phyloP scores from a whole-genome alignment of 2,113 vertebrate species.

The Tetrax tetrax region DNA sequence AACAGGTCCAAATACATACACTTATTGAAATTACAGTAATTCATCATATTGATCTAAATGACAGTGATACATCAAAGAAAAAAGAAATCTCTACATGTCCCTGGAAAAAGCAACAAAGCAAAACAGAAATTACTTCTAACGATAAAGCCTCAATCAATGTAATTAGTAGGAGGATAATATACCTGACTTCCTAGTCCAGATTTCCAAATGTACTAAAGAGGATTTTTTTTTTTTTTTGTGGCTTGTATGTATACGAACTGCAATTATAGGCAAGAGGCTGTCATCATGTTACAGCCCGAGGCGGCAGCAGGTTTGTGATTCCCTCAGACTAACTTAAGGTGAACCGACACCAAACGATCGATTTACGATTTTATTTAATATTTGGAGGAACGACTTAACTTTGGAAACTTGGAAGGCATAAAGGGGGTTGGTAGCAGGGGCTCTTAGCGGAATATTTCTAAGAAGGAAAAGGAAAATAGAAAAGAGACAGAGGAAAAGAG shows the following conservation, averaged over 20 bases:
- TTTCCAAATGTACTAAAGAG: background rate
- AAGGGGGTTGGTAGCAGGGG: too few relatives aligned
- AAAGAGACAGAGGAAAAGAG: too few relatives aligned
- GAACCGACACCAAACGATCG: too few relatives aligned
- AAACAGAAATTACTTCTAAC: background rate
- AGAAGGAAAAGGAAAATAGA: too few relatives aligned
- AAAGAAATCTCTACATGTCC: conserved; percentile 71
- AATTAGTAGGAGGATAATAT: background rate
- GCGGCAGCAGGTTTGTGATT: too few relatives aligned
- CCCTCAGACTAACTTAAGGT: too few relatives aligned
- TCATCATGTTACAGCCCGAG: too few relatives aligned
- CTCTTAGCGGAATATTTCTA: too few relatives aligned
- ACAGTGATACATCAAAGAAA: conserved; percentile 47
- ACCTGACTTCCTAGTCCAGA: background rate
- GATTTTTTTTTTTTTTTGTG: background rate
- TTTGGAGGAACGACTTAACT: too few relatives aligned
- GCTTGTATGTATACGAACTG: background rate
- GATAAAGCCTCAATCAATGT: background rate
- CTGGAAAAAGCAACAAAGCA: conserved; percentile 53
- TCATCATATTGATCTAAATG: conserved; percentile 76
- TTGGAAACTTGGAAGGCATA: too few relatives aligned
- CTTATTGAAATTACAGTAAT: conserved; percentile 87
- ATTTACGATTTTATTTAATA: too few relatives aligned
- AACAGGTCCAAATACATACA: conserved; percentile 66
- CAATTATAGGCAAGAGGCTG: background rate